A percentile compares a stretch with the other conserved stretches of the same genome.
These are phyloP conservation scores for Olivierus martensii DNA, from an alignment of 1,140 invertebrate genomes.

Conservation along the genomic window DNA sequence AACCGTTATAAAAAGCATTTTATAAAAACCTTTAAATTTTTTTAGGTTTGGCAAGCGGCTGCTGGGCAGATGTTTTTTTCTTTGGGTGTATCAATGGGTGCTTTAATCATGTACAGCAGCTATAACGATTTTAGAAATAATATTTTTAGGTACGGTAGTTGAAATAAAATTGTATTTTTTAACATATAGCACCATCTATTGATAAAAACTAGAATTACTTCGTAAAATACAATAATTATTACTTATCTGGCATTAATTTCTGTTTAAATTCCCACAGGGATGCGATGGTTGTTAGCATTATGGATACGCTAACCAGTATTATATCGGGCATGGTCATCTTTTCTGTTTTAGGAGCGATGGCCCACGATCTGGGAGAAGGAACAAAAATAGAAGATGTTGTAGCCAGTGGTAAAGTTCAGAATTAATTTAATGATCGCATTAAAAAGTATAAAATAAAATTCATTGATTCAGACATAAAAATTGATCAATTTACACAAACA, in stretches of 20 bases:
- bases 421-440: too few species aligned
- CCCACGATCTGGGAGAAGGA: constrained; percentile 21
- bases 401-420: constrained; percentile 18
- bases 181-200: too few species aligned
- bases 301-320: constrained; percentile 32
- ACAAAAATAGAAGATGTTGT: constrained; percentile 20
- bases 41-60: constrained; percentile 33
- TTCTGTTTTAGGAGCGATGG: constrained; percentile 32
- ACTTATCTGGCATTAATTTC: too few species aligned
- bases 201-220: too few species aligned
- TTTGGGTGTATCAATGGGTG: constrained; percentile 35
- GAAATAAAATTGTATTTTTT: neutral
- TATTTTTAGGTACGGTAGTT: constrained; percentile 21
- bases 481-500: too few species aligned
- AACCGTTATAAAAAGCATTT: neutral
- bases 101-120: constrained; percentile 36
- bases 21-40: too few species aligned
- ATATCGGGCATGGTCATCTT: constrained; percentile 34
- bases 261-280: too few species aligned
- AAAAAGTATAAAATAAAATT: too few species aligned
- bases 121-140: constrained; percentile 37
- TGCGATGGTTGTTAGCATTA: constrained; percentile 30
- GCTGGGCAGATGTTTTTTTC: constrained; percentile 39
- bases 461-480: too few species aligned
- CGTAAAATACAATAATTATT: too few species aligned